Evolutionary conservation across 2,113 vertebrate genomes (phyloP).

Genomic region (Pangasianodon hypophthalmus): DNA sequence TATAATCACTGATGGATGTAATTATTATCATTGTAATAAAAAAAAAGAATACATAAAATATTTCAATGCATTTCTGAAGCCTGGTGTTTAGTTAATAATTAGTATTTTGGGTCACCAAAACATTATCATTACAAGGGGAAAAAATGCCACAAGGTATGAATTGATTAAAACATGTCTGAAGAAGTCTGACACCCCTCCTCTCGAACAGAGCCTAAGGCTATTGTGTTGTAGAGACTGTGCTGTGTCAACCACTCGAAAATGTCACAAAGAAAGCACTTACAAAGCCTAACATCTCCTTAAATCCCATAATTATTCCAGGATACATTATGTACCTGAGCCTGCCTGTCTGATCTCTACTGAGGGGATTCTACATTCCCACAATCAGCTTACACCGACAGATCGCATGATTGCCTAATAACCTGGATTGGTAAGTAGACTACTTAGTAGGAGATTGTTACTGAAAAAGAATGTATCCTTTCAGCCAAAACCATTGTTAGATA

Average conservation of each 20-base stretch:
- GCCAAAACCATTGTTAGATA: constrained; percentile 53
- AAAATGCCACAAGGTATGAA: constrained; percentile 55
- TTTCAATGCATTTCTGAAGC: constrained; percentile 43
- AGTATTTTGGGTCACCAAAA: constrained; percentile 54
- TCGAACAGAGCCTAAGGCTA: constrained; percentile 50
- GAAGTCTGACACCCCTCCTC: constrained; percentile 51
- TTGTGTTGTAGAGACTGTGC: constrained; percentile 61
- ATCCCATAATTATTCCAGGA: constrained; percentile 76
- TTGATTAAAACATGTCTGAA: constrained; percentile 67
- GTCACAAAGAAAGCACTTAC: constrained; percentile 74
- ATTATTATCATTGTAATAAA: constrained; percentile 29
- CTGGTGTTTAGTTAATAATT: constrained; percentile 45
- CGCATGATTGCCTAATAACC: constrained; percentile 71
- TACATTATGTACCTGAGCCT: constrained; percentile 74
- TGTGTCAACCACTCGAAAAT: constrained; percentile 70
- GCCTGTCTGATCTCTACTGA: constrained; percentile 69
- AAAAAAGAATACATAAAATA: background rate
- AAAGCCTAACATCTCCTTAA: constrained; percentile 73
- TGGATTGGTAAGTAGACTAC: constrained; percentile 67
- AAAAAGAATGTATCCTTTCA: constrained; percentile 62
- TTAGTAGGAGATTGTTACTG: constrained; percentile 64
- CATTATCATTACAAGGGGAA: constrained; percentile 50
- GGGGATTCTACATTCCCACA: constrained; percentile 71
- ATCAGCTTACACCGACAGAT: constrained; percentile 76
- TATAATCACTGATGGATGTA: background rate